These are phyloP conservation scores for Temnothorax curvispinosus DNA, from an alignment of 1,140 invertebrate genomes.

Conservation along the genomic window DNA sequence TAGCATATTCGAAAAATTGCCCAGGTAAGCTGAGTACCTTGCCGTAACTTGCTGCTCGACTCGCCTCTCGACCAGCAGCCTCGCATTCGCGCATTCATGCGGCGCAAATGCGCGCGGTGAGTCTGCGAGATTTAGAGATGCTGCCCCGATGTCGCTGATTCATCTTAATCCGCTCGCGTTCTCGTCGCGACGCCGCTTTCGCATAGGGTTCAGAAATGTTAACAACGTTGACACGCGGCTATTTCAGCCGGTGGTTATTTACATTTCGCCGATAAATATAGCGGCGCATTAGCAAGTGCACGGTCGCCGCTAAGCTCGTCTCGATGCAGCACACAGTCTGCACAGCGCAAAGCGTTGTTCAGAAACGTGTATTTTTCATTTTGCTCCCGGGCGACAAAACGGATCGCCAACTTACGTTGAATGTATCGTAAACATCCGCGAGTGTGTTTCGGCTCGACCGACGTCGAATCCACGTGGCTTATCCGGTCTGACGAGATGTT, in stretches of 20 bases:
- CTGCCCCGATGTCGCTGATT: slow-evolving; percentile 37
- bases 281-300: slow-evolving; percentile 33
- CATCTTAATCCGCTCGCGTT: slow-evolving; percentile 35
- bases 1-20: neutral
- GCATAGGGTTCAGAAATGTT: slow-evolving; percentile 4
- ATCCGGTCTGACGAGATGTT: neutral
- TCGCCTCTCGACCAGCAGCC: neutral
- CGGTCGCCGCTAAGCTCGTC: neutral
- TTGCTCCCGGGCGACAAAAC: neutral
- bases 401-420: neutral
- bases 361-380: neutral
- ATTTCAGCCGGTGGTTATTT: slow-evolving; percentile 46
- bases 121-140: slow-evolving; percentile 2
- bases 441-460: neutral
- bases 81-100: slow-evolving; percentile 18
- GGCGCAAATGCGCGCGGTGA: slow-evolving; percentile 35
- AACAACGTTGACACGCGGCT: slow-evolving; percentile 50
- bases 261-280: slow-evolving; percentile 47
- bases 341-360: neutral
- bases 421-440: slow-evolving; percentile 15
- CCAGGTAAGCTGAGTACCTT: neutral
- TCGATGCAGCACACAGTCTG: neutral
- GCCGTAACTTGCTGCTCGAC: neutral
- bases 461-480: neutral
- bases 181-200: neutral